A percentile compares a stretch with the other conserved stretches of the same genome.
phyloP scores from a whole-genome alignment of 2,888 invertebrate genomes.

The Melangyna quadrimaculata region DNA sequence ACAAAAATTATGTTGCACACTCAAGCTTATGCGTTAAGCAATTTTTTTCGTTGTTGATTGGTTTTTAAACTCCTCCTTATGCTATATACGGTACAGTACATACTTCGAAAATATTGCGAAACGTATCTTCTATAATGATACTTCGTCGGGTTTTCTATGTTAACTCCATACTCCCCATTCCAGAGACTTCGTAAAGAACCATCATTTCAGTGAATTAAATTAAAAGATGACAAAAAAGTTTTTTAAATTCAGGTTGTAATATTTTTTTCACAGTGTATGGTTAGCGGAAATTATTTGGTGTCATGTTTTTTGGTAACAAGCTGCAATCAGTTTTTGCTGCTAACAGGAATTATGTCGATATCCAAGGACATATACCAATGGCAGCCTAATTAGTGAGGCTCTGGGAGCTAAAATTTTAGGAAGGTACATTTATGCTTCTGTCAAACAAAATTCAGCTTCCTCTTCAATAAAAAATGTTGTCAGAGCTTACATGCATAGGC shows the following conservation, averaged over 20 bases:
- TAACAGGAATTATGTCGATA: background rate
- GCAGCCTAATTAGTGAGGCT: slow-evolving; percentile 38
- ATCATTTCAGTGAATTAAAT: too few relatives aligned
- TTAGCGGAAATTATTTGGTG: background rate
- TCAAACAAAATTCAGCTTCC: background rate
- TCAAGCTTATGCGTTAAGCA: too few relatives aligned
- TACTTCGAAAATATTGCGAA: too few relatives aligned
- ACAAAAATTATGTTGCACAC: too few relatives aligned
- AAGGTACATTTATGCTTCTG: background rate
- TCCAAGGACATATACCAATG: background rate
- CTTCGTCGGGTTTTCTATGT: too few relatives aligned
- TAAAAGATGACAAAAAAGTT: too few relatives aligned
- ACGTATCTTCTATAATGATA: too few relatives aligned
- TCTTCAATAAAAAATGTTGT: background rate
- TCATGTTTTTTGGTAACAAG: slow-evolving; percentile 28
- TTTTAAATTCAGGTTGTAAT: background rate
- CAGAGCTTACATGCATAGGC: background rate
- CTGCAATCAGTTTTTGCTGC: slow-evolving; percentile 28
- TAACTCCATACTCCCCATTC: too few relatives aligned
- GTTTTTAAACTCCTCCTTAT: too few relatives aligned
- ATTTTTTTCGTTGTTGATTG: too few relatives aligned
- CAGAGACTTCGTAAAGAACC: too few relatives aligned
- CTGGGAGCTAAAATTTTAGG: background rate
- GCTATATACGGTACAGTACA: too few relatives aligned
- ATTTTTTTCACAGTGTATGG: background rate